phyloP scores from a whole-genome alignment of 2,888 invertebrate genomes.

The Halictus quadricinctus region DNA sequence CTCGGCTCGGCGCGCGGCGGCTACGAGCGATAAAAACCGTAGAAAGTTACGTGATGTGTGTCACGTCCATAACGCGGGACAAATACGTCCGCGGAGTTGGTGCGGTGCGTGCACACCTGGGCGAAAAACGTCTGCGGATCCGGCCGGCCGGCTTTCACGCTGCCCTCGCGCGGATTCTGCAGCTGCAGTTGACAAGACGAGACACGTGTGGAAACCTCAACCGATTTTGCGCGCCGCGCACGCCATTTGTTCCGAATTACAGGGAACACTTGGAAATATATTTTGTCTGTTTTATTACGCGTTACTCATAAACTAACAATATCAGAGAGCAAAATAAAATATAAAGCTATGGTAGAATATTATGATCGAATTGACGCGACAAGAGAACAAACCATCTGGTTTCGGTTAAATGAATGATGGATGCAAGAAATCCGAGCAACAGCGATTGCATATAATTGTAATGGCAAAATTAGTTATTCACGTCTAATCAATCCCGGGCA shows the following conservation, averaged over 20 bases:
- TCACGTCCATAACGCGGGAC: slow-evolving; percentile 63
- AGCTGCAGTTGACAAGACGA: slow-evolving; percentile 30
- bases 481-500: slow-evolving; percentile 5
- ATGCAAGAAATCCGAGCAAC: not conserved
- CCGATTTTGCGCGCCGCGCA: not conserved
- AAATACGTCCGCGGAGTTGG: slow-evolving; percentile 45
- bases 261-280: not conserved
- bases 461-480: not conserved
- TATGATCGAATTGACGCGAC: not conserved
- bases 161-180: not conserved
- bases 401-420: not conserved
- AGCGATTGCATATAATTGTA: not conserved
- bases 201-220: not conserved
- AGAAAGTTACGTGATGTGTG: slow-evolving; percentile 72
- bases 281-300: too few relatives aligned
- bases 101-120: slow-evolving; percentile 7
- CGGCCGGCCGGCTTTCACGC: slow-evolving; percentile 19
- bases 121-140: slow-evolving; percentile 23
- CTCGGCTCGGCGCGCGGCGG: not conserved
- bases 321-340: too few relatives aligned
- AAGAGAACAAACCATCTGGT: not conserved
- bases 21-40: slow-evolving; percentile 59
- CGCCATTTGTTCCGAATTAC: not conserved
- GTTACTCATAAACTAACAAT: too few relatives aligned
- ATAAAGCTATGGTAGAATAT: not conserved